These are phyloP conservation scores for Centruroides sculpturatus DNA, from an alignment of 1,140 invertebrate genomes.

Conservation along the genomic window DNA sequence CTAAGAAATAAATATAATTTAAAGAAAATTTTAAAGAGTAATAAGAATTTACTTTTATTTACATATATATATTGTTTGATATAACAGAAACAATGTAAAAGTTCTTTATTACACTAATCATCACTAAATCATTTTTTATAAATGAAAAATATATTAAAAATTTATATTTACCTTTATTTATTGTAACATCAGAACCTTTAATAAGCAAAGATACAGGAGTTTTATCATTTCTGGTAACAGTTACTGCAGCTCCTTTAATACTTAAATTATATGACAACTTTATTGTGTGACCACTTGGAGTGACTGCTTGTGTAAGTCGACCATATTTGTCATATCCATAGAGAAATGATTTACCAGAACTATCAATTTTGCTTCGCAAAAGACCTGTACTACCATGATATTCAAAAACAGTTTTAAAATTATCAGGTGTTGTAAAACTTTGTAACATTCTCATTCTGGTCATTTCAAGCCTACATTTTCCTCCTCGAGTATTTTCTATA, in stretches of 20 bases:
- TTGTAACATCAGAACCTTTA: constrained; percentile 59
- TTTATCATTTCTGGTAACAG: constrained; percentile 46
- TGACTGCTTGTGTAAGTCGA: constrained; percentile 60
- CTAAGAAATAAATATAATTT: no score
- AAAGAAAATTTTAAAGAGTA: no score
- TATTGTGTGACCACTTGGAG: constrained; percentile 78
- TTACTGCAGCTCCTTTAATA: constrained; percentile 19
- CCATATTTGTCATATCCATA: constrained; percentile 80
- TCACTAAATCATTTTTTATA: not conserved
- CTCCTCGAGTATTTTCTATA: constrained; percentile 84
- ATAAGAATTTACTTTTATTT: no score
- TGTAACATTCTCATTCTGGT: constrained; percentile 17
- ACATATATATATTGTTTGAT: no score
- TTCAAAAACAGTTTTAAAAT: constrained; percentile 37
- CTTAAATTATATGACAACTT: constrained; percentile 38
- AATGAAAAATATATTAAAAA: not conserved
- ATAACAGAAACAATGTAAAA: no score
- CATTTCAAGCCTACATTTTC: constrained; percentile 76
- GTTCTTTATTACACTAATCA: not conserved
- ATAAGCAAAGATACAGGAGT: constrained; percentile 71
- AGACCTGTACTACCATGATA: constrained; percentile 68
- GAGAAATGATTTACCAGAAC: constrained; percentile 43
- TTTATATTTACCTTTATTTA: constrained; percentile 10
- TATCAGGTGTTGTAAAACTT: constrained; percentile 18
- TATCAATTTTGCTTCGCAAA: constrained; percentile 51